Percentiles rank a stretch among this genome's conserved stretches.
Evolutionary conservation across 2,888 invertebrate genomes (phyloP).

Genomic region (Luperina nickerlii): DNA sequence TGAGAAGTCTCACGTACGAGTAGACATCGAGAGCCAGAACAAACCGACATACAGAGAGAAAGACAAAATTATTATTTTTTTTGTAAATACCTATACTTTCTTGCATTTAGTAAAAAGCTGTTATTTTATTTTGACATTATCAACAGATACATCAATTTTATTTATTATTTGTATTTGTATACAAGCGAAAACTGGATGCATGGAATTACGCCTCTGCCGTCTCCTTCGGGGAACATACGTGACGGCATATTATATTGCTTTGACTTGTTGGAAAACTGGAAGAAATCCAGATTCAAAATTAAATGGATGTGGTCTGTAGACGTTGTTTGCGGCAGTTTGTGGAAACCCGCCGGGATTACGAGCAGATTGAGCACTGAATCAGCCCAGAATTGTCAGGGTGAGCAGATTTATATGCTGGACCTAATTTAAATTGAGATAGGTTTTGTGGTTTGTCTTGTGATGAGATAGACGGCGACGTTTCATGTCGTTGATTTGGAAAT

Average conservation of each 20-base stretch:
- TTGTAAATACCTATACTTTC: too few relatives aligned
- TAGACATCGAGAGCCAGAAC: too few relatives aligned
- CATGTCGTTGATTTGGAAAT: not conserved
- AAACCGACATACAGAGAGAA: too few relatives aligned
- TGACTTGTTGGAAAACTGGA: slow-evolving; percentile 57
- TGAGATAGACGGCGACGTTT: not conserved
- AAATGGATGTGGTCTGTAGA: slow-evolving; percentile 45
- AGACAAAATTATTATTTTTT: fast-evolving
- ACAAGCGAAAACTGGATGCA: not conserved
- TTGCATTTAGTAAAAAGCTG: too few relatives aligned
- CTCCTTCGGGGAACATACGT: slow-evolving; percentile 33
- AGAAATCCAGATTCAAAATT: slow-evolving; percentile 44
- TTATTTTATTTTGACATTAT: too few relatives aligned
- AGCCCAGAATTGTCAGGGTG: slow-evolving; percentile 43
- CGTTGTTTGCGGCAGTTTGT: slow-evolving; percentile 47
- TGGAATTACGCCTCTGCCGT: slow-evolving; percentile 3
- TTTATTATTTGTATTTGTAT: too few relatives aligned
- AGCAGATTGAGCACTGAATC: slow-evolving; percentile 56
- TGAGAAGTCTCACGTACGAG: not conserved
- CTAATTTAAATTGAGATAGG: slow-evolving; percentile 55
- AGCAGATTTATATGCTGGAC: slow-evolving; percentile 45
- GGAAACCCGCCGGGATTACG: slow-evolving; percentile 41
- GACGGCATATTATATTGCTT: slow-evolving; percentile 46
- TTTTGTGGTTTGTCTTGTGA: slow-evolving; percentile 24
- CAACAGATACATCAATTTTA: too few relatives aligned